phyloP scores from a whole-genome alignment of 2,888 invertebrate genomes.

The Seladonia tumulorum region DNA sequence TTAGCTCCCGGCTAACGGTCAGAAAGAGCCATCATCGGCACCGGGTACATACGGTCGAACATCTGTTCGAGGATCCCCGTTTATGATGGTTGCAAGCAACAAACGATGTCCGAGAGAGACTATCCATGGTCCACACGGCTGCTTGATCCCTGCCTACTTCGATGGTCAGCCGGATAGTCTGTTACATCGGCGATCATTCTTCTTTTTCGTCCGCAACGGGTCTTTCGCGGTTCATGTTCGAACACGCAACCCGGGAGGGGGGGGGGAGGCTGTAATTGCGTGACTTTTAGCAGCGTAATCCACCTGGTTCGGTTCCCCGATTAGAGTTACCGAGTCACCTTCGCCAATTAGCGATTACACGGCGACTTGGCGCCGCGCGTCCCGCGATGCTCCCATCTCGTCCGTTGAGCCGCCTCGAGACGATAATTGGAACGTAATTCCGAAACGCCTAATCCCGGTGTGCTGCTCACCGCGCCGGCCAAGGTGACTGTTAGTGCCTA shows the following conservation, averaged over 20 bases:
- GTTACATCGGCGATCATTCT: not conserved
- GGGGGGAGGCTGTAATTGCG: constrained; percentile 29
- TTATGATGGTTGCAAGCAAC: not conserved
- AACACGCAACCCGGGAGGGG: not conserved
- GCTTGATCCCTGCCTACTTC: not conserved
- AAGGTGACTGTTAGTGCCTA: not conserved
- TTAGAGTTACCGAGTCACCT: constrained; percentile 28
- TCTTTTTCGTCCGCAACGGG: constrained; percentile 1
- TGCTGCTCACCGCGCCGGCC: constrained; percentile 12
- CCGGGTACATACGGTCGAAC: constrained; percentile 2
- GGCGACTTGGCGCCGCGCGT: constrained; percentile 36
- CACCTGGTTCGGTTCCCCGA: constrained; percentile 46
- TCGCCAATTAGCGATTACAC: constrained; percentile 64
- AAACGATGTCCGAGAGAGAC: not conserved
- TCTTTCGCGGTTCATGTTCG: not conserved
- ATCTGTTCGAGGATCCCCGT: not conserved
- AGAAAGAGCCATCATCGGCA: not conserved
- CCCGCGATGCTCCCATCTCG: constrained; percentile 39
- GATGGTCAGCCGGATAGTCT: not conserved
- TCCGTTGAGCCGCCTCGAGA: constrained; percentile 35
- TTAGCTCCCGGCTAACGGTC: not conserved
- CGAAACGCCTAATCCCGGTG: constrained; percentile 72
- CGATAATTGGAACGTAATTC: constrained; percentile 70
- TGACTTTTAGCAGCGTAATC: constrained; percentile 42
- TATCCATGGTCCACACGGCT: not conserved